Percentiles rank a stretch among this genome's conserved stretches.
phyloP scores from a whole-genome alignment of 2,797 vertebrate genomes.

The Eulemur albifrons region DNA sequence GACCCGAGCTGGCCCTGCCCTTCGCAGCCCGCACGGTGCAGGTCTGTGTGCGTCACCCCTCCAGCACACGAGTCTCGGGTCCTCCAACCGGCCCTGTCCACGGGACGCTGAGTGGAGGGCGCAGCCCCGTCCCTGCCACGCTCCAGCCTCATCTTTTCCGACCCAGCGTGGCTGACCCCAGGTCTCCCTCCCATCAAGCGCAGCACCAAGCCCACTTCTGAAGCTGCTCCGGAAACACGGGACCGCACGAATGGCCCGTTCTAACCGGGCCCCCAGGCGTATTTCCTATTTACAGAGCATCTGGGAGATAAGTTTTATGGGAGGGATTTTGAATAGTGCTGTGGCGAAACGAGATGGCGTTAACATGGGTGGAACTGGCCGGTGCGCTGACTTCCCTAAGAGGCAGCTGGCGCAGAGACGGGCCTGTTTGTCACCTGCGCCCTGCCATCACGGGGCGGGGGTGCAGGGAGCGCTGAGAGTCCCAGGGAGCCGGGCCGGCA shows the following conservation, averaged over 20 bases:
- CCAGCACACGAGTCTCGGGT: not conserved
- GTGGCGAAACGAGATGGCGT: conserved; percentile 74
- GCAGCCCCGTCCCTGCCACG: not conserved
- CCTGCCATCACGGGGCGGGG: conserved; percentile 23
- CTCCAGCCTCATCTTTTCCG: not conserved
- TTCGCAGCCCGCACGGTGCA: accelerated
- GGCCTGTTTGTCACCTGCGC: conserved; percentile 36
- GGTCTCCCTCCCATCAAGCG: accelerated
- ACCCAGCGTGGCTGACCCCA: not conserved
- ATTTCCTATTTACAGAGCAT: conserved; percentile 78
- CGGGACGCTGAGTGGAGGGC: not conserved
- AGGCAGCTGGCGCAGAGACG: conserved; percentile 71
- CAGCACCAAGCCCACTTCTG: not conserved
- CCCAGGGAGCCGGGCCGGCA: not conserved
- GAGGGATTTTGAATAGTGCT: conserved; percentile 80
- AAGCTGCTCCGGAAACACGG: conserved; percentile 62
- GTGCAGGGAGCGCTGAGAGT: not conserved
- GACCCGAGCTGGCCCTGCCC: no score
- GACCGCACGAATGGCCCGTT: conserved; percentile 18
- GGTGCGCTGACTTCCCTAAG: conserved; percentile 70
- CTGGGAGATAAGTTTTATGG: conserved; percentile 79
- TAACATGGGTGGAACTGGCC: conserved; percentile 77
- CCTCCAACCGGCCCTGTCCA: no score
- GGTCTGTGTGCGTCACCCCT: accelerated
- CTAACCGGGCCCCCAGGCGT: conserved; percentile 68